Evolutionary conservation across 2,888 invertebrate genomes (phyloP).

Genomic region (Nowickia ferox): DNA sequence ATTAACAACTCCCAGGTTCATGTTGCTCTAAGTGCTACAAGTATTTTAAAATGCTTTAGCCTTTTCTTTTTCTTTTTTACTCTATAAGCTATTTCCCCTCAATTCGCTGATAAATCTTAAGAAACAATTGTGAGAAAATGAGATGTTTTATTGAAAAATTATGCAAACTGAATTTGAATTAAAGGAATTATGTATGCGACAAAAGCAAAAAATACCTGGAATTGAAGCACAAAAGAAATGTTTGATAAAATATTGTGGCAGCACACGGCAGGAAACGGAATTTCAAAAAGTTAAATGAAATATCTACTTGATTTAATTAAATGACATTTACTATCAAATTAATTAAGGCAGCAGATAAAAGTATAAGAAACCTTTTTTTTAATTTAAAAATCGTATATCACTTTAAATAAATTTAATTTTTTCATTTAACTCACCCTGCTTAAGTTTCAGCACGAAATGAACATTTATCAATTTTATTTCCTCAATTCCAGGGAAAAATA

Average conservation of each 20-base stretch:
- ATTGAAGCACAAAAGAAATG: background rate
- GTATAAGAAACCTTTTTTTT: background rate
- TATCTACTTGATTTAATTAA: background rate
- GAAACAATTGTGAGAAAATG: slow-evolving; percentile 58
- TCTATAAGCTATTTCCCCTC: slow-evolving; percentile 18
- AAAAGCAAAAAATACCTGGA: background rate
- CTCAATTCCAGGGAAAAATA: background rate
- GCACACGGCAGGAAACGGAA: background rate
- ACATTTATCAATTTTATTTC: slow-evolving; percentile 48
- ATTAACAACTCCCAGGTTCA: slow-evolving; percentile 15
- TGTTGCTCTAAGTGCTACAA: background rate
- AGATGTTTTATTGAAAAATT: slow-evolving; percentile 71
- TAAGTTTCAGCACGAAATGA: slow-evolving; percentile 19
- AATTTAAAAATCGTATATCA: background rate
- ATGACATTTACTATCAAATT: background rate
- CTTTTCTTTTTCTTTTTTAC: background rate
- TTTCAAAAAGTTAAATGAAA: background rate
- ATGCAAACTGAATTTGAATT: slow-evolving; percentile 70
- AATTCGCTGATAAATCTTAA: slow-evolving; percentile 46
- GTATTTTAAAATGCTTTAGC: background rate
- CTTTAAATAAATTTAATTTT: background rate
- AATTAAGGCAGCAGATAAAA: background rate
- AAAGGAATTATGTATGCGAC: slow-evolving; percentile 25
- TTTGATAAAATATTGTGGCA: background rate
- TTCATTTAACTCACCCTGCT: background rate